Percentiles rank a stretch among this genome's conserved stretches.
Conservation (phyloP, 2,797 vertebrate species). For the Petrocephalus sullivani region DNA sequence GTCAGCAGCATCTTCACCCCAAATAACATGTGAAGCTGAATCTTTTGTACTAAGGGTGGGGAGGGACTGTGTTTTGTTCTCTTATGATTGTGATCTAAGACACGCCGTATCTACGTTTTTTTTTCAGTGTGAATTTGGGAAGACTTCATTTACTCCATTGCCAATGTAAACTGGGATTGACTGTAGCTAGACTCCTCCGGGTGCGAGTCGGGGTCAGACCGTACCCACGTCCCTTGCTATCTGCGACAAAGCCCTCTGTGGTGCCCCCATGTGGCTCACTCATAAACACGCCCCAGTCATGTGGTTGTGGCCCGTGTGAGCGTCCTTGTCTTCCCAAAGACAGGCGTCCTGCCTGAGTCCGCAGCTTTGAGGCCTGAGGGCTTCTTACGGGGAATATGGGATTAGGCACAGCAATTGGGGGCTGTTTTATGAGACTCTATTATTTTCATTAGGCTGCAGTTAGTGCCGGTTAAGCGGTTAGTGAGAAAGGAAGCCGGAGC, state of each 20-base stretch:
- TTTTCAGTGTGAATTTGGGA: background rate
- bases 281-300: background rate
- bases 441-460: constrained; percentile 9
- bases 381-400: background rate
- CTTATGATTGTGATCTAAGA: background rate
- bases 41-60: background rate
- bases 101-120: background rate
- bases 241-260: background rate
- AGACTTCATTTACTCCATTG: background rate
- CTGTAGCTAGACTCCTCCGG: background rate
- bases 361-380: background rate
- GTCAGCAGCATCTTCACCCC: background rate
- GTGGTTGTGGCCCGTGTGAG: background rate
- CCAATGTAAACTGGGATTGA: background rate
- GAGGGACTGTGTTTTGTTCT: background rate
- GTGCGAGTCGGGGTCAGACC: background rate
- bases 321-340: background rate
- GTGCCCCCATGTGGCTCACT: background rate
- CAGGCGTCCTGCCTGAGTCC: background rate
- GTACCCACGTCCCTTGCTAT: background rate
- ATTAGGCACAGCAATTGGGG: background rate
- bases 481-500: background rate
- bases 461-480: constrained; percentile 14
- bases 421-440: constrained; percentile 17
- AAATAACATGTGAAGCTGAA: background rate